Evolutionary conservation across 2,888 invertebrate species (phyloP), one percentile per base, ranked within the genome.

Genomic region (Chloroclystis v-ata): DNA sequence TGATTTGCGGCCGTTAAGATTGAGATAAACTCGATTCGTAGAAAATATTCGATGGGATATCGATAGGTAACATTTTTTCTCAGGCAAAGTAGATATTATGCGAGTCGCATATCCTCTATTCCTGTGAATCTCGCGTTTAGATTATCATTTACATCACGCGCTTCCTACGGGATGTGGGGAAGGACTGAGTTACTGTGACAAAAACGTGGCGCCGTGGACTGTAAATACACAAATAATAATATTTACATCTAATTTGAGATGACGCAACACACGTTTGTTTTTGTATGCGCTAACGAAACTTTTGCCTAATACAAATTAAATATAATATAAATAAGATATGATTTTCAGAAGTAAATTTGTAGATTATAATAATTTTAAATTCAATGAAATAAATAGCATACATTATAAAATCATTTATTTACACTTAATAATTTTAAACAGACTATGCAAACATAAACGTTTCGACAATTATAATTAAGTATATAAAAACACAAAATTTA

Each of bases 61-160:
- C 20, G 8, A 35, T 35, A 11, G 14, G 13, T 4, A 10, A 58
- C 63, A 61, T 73, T 56, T 67, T 63, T 66, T 61, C 64, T 67
- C 66, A 62, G 66, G 65, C 65, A 66, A 67, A 67, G 63, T 64
- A 63, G 59, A 65, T 71, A 73, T 75, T 76, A 82, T 81, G 76
- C 78, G 59, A 69, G 65, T 62, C 75, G 74, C 74, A 79, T 76
- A 75, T 64, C 64, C 69, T 71, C 68, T 70, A 68, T 79, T 80
- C 78, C 76, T 65, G 63, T 64, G 75, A 73, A 78, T 72, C 51
- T 52, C 28, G 37, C 59, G 2, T 14, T n/a, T 16, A 24, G 35
- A 24, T 35, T 60, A 64, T 60, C 50, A 82, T 80, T 78, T 85
- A 50, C 61, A 74, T 84, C 85, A 83, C 85, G 81, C 71, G 72